Percentiles rank a stretch among this genome's conserved stretches.
These are phyloP conservation scores for Serripes groenlandicus DNA, from an alignment of 2,888 invertebrate genomes.

Conservation along the genomic window DNA sequence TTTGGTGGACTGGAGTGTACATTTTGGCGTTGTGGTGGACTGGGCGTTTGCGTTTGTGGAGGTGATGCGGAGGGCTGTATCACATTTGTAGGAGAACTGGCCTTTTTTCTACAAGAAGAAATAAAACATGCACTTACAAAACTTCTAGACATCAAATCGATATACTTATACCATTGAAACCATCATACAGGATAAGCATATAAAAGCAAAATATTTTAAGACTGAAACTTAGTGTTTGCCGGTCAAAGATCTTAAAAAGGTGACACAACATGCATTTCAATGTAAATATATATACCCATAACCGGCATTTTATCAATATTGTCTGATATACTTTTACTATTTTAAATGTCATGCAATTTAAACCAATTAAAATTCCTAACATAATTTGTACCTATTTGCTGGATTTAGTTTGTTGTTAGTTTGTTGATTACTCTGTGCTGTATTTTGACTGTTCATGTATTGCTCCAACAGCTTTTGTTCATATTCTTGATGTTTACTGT, in stretches of 20 bases:
- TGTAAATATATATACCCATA: too few relatives aligned
- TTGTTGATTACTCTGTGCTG: conserved; percentile 72
- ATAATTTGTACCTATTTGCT: conserved; percentile 61
- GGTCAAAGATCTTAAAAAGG: too few relatives aligned
- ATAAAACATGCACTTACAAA: too few relatives aligned
- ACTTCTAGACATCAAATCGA: too few relatives aligned
- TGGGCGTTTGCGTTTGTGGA: conserved; percentile 53
- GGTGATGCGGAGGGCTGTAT: conserved; percentile 56
- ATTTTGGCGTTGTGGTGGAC: conserved; percentile 52
- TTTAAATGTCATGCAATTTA: too few relatives aligned
- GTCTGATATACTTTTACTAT: too few relatives aligned
- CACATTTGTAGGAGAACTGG: conserved; percentile 71
- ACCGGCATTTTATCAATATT: too few relatives aligned
- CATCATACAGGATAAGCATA: too few relatives aligned
- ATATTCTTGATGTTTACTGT: conserved; percentile 86
- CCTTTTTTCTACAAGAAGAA: conserved; percentile 72
- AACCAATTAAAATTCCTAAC: neutral
- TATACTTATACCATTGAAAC: too few relatives aligned
- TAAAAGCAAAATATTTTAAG: too few relatives aligned
- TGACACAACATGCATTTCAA: too few relatives aligned
- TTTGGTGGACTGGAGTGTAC: conserved; percentile 39
- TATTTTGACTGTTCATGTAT: conserved; percentile 83
- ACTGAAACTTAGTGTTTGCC: too few relatives aligned
- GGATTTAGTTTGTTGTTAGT: conserved; percentile 65
- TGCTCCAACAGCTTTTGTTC: conserved; percentile 86